Evolutionary conservation across 2,888 invertebrate species (phyloP).

Genomic region (Eristalis intricaria): DNA sequence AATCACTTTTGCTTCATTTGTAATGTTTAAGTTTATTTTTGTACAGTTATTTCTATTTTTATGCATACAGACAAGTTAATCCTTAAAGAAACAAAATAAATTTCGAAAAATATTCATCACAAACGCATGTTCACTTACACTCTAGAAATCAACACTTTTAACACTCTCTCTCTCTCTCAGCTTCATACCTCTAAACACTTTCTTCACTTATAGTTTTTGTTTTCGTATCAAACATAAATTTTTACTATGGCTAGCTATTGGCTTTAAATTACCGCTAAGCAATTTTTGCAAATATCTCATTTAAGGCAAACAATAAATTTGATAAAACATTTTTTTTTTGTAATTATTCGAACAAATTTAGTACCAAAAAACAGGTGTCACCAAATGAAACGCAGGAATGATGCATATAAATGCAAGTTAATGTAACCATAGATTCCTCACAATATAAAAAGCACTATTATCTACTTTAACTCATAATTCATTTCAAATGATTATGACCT

Average conservation of each 20-base stretch:
- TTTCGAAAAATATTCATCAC: neutral
- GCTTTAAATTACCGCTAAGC: conserved; percentile 53
- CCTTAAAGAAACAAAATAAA: neutral
- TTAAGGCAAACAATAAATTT: conserved; percentile 17
- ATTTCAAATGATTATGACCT: conserved; percentile 69
- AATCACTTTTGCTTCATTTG: too few species aligned
- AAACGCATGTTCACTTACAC: conserved; percentile 4
- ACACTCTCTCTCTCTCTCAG: conserved; percentile 11
- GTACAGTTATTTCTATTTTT: neutral
- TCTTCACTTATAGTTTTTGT: conserved; percentile 31
- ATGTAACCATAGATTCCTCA: conserved; percentile 81
- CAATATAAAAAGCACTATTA: conserved; percentile 81
- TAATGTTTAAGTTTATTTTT: too few species aligned
- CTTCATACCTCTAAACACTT: conserved; percentile 41
- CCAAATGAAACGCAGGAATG: conserved; percentile 55
- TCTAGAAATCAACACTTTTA: conserved; percentile 2
- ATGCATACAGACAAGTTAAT: neutral
- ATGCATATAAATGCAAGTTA: conserved; percentile 63
- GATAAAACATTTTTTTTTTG: neutral
- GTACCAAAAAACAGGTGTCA: neutral
- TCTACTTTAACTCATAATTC: conserved; percentile 69
- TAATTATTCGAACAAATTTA: neutral
- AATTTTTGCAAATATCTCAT: conserved; percentile 54
- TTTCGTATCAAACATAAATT: conserved; percentile 45
- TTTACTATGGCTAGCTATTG: conserved; percentile 69